These are phyloP conservation scores for Nannospalax galili DNA, from an alignment of 2,113 vertebrate species.

Conservation along the genomic window DNA sequence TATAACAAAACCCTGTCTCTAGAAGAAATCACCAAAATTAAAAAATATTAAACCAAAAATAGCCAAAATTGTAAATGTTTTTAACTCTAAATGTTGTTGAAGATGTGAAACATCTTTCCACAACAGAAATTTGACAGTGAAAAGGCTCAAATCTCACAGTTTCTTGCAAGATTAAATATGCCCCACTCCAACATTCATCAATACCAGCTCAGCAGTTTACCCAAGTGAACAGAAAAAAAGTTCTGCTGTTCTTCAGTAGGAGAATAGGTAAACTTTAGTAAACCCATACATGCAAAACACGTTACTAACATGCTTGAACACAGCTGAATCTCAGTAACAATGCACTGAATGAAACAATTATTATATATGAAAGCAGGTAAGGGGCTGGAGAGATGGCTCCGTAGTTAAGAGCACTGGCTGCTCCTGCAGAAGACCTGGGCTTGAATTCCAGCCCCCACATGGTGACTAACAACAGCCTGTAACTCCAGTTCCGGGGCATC, in stretches of 20 bases:
- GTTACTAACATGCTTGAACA: neutral
- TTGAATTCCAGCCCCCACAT: no score
- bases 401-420: no score
- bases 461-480: no score
- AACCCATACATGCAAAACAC: constrained; percentile 16
- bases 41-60: neutral
- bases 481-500: no score
- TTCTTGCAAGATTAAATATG: constrained; percentile 5
- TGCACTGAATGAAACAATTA: neutral
- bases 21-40: no score
- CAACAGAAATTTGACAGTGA: neutral
- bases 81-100: neutral
- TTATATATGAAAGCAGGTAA: neutral
- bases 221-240: neutral
- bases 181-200: neutral
- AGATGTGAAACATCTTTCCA: neutral
- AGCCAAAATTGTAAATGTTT: neutral
- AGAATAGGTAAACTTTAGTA: neutral
- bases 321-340: neutral
- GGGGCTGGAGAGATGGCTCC: no score
- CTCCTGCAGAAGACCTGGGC: no score
- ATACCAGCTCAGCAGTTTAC: neutral
- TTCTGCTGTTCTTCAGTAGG: neutral
- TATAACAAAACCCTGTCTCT: neutral
- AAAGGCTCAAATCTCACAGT: neutral